Percentiles rank a stretch among this genome's conserved stretches.
These are phyloP conservation scores for Cryptophagus acutangulus DNA, from an alignment of 2,888 invertebrate species.

Conservation along the genomic window DNA sequence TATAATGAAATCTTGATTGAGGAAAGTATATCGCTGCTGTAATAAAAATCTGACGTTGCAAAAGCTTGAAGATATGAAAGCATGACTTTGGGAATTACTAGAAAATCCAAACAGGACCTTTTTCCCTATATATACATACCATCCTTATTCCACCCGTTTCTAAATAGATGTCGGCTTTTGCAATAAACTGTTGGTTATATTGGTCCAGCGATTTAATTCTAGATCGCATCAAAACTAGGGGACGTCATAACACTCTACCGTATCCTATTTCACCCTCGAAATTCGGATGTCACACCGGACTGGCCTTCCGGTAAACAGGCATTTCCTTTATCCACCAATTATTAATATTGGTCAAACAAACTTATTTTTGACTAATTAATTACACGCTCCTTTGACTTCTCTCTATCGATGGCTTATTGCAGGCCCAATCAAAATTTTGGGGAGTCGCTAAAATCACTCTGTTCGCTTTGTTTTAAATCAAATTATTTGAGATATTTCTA, in stretches of 20 bases:
- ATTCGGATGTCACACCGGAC: constrained; percentile 28
- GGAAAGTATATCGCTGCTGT: constrained; percentile 43
- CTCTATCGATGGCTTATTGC: no score
- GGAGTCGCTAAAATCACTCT: no score
- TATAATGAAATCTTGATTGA: constrained; percentile 50
- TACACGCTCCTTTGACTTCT: no score
- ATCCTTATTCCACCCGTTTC: constrained; percentile 1
- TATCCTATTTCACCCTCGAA: constrained; percentile 29
- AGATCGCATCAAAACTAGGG: constrained; percentile 21
- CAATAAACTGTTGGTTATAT: constrained; percentile 13
- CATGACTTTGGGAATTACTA: constrained; percentile 18
- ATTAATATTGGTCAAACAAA: no score
- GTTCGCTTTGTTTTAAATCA: no score
- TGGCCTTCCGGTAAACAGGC: no score
- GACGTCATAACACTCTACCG: constrained; percentile 26
- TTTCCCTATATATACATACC: constrained; percentile 5
- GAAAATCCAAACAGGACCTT: constrained; percentile 12
- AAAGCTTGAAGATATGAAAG: constrained; percentile 32
- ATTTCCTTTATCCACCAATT: no score
- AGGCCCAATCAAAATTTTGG: no score
- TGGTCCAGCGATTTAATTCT: constrained; percentile 31
- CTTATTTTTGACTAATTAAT: no score
- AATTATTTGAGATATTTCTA: no score
- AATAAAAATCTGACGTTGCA: constrained; percentile 46
- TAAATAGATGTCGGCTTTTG: not conserved